Percentiles rank a stretch among this genome's conserved stretches.
These are phyloP conservation scores for Asbolus verrucosus DNA, from an alignment of 1,140 invertebrate genomes.

Conservation along the genomic window DNA sequence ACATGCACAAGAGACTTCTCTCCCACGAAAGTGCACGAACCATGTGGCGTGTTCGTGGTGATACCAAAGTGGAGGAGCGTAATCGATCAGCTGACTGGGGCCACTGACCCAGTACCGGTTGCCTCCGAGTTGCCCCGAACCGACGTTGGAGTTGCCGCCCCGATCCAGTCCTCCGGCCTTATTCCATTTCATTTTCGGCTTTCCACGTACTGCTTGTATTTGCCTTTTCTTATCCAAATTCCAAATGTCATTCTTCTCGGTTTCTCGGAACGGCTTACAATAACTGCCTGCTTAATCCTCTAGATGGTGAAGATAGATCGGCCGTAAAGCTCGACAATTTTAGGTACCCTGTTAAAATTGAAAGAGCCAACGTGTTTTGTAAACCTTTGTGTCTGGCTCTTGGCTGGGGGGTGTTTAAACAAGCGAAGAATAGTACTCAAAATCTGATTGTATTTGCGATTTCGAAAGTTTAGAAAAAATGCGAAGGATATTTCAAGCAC, in stretches of 20 bases:
- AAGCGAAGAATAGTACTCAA: too few species aligned
- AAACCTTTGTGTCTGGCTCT: too few species aligned
- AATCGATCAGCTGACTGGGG: conserved; percentile 51
- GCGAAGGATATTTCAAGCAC: too few species aligned
- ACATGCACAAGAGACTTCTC: background rate
- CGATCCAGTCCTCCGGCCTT: background rate
- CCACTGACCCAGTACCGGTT: conserved; percentile 49
- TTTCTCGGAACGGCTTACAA: background rate
- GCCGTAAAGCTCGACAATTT: too few species aligned
- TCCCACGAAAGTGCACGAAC: background rate
- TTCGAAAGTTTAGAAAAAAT: too few species aligned
- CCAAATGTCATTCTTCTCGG: background rate
- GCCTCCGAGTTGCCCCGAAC: conserved; percentile 33
- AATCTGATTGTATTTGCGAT: too few species aligned
- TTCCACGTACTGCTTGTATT: background rate
- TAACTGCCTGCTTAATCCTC: background rate
- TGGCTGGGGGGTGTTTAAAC: too few species aligned
- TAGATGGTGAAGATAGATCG: background rate
- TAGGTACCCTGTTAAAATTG: too few species aligned
- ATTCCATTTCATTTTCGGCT: conserved; percentile 9
- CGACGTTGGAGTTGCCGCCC: conserved; percentile 33
- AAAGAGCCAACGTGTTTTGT: too few species aligned
- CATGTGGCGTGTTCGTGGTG: conserved; percentile 30
- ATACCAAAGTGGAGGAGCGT: conserved; percentile 41
- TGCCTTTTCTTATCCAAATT: background rate